Evolutionary conservation across 2,113 vertebrate species (phyloP).

Genomic region (Psilopsiagon aurifrons): DNA sequence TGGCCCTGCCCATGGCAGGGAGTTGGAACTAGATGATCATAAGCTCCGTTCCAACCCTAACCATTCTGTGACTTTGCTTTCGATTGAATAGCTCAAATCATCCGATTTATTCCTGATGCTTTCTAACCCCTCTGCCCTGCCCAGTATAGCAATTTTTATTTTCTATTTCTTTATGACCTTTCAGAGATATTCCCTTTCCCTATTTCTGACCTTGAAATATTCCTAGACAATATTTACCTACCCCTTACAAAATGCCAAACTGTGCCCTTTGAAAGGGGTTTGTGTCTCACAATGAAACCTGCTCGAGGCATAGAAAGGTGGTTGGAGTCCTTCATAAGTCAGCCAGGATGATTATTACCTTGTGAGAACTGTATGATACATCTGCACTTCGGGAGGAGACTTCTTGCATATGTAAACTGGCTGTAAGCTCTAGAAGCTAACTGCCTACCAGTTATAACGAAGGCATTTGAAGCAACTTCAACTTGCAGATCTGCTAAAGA

Average conservation of each 20-base stretch:
- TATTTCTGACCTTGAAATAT: background rate
- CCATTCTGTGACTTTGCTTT: background rate
- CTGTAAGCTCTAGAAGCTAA: background rate
- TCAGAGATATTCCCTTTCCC: background rate
- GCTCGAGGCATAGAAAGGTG: background rate
- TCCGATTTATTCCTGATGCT: background rate
- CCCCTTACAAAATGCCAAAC: background rate
- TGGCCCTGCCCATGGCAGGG: background rate
- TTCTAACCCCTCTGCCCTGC: too few relatives aligned
- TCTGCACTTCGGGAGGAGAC: background rate
- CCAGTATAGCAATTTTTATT: background rate
- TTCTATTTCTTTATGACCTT: background rate
- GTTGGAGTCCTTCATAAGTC: background rate
- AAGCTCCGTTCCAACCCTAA: background rate
- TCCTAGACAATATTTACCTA: background rate
- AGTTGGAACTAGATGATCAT: background rate
- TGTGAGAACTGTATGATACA: background rate
- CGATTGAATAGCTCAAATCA: background rate
- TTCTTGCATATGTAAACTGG: background rate
- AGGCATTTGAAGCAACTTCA: background rate
- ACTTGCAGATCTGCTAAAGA: background rate
- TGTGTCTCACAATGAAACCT: background rate
- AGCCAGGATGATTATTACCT: background rate
- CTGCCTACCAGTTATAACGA: background rate
- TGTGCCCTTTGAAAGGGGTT: background rate